Conservation (phyloP, 1,140 invertebrate genomes). For the Rhopalosiphum maidis region DNA sequence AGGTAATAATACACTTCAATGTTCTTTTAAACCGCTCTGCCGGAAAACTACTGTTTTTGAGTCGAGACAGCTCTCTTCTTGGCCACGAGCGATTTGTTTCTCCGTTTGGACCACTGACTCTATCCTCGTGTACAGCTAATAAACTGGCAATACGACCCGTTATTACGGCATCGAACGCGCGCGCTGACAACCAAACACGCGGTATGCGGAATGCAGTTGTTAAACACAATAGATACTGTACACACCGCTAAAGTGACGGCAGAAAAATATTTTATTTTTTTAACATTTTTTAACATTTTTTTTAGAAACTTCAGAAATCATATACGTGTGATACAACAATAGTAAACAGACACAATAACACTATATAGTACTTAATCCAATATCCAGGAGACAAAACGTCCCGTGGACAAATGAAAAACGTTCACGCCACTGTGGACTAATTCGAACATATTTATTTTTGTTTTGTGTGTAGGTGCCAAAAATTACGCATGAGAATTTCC, state of each 20-base stretch:
- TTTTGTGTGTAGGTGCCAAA: too few species aligned
- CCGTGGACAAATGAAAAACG: too few species aligned
- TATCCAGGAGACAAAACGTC: too few species aligned
- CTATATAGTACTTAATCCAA: too few species aligned
- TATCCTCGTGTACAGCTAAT: not conserved
- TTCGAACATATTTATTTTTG: too few species aligned
- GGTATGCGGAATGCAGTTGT: not conserved
- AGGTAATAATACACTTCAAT: not conserved
- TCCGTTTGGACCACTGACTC: not conserved
- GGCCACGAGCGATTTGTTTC: not conserved
- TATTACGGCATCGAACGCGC: not conserved
- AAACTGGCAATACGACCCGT: not conserved
- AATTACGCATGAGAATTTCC: too few species aligned
- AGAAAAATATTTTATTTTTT: too few species aligned
- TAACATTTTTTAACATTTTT: too few species aligned
- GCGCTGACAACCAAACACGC: not conserved
- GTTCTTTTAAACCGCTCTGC: not conserved
- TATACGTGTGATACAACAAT: too few species aligned
- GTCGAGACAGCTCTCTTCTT: not conserved
- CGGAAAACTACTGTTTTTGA: not conserved
- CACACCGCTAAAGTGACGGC: not conserved
- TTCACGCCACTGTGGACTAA: too few species aligned
- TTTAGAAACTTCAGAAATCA: too few species aligned
- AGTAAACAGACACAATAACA: too few species aligned
- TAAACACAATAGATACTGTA: not conserved